A percentile compares a stretch with the other conserved stretches of the same genome.
Evolutionary conservation across 2,797 vertebrate genomes (phyloP).

Genomic region (Trematomus bernacchii): DNA sequence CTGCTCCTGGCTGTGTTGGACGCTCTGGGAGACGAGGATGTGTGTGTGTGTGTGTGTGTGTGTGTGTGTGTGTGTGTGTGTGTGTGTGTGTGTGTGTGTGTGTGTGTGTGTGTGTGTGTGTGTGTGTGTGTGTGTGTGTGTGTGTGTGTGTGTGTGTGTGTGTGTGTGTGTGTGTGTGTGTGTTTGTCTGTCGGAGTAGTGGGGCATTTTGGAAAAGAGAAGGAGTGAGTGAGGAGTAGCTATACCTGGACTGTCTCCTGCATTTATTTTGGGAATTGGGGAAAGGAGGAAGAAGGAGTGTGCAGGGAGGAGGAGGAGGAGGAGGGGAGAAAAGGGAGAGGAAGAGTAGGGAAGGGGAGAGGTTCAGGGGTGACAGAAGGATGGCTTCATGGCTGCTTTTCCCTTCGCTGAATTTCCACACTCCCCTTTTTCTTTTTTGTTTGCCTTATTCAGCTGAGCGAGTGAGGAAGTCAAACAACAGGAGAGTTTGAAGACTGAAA

Average conservation of each 20-base stretch:
- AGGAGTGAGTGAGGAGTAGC: conserved; percentile 72
- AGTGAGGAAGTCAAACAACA: conserved; percentile 74
- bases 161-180: too few relatives aligned
- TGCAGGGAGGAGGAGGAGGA: conserved; percentile 48
- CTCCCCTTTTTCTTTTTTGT: conserved; percentile 71
- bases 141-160: conserved; percentile 37
- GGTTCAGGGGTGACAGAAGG: conserved; percentile 85
- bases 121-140: conserved; percentile 60
- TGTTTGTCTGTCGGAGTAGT: conserved; percentile 50
- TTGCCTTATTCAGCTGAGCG: conserved; percentile 77
- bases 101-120: conserved; percentile 51
- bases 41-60: conserved; percentile 32
- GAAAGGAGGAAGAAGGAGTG: conserved; percentile 41
- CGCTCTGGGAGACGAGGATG: conserved; percentile 62
- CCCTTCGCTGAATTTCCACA: conserved; percentile 79
- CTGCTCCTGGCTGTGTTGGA: conserved; percentile 75
- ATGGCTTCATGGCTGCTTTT: conserved; percentile 84
- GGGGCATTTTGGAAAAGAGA: conserved; percentile 64
- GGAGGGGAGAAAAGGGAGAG: conserved; percentile 32
- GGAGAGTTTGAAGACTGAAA: conserved; percentile 69
- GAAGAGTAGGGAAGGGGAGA: conserved; percentile 68
- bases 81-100: conserved; percentile 59
- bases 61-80: conserved; percentile 63
- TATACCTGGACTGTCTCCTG: conserved; percentile 77
- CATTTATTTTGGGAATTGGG: conserved; percentile 51